phyloP scores from a whole-genome alignment of 2,113 vertebrate species.

The Gallinago undulata region DNA sequence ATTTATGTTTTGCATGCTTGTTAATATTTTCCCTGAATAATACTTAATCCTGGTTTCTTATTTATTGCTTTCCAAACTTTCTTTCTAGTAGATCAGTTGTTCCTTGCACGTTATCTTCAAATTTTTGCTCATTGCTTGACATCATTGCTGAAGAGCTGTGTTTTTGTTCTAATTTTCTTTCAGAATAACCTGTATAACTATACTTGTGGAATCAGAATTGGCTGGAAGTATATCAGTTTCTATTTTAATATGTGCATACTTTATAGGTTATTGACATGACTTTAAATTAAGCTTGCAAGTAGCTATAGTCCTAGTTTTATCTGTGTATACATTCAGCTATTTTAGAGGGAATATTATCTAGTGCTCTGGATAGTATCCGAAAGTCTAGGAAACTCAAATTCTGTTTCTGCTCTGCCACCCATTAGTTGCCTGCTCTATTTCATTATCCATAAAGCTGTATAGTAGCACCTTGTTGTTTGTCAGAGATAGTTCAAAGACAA shows the following conservation, averaged over 20 bases:
- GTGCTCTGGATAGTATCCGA: background rate
- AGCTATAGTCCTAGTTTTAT: background rate
- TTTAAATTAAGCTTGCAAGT: background rate
- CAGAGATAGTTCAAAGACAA: background rate
- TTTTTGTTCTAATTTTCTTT: constrained; percentile 9
- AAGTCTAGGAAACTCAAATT: background rate
- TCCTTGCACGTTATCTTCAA: background rate
- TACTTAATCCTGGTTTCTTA: background rate
- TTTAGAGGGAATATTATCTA: background rate
- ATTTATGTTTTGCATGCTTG: constrained; percentile 35
- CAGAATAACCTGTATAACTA: background rate
- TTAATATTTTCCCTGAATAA: background rate
- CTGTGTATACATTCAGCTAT: background rate
- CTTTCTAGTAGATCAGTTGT: background rate
- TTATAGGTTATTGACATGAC: background rate
- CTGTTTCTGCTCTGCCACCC: background rate
- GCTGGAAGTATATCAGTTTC: background rate
- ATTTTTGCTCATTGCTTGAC: constrained; percentile 35
- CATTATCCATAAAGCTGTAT: background rate
- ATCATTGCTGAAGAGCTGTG: background rate
- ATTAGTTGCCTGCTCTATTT: background rate
- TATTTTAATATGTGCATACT: background rate
- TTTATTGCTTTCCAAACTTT: background rate
- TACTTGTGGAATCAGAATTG: background rate
- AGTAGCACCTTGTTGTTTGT: background rate